Evolutionary conservation across 2,888 invertebrate species (phyloP).

Genomic region (Tricholauxania praeusta): DNA sequence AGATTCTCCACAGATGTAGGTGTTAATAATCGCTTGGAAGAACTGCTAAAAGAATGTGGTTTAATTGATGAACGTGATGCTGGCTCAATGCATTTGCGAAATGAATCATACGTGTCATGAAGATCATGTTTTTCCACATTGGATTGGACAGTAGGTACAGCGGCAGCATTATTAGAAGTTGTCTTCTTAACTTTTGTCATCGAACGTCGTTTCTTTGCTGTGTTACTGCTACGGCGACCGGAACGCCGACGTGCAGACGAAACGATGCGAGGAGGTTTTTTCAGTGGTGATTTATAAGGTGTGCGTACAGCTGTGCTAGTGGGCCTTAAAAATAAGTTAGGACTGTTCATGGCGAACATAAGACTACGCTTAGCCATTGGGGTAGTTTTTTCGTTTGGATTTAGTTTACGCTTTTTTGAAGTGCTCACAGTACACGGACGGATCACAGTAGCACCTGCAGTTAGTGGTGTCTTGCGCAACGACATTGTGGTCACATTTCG

Average conservation of each 20-base stretch:
- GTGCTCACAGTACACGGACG: conserved; percentile 10
- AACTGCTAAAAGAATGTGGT: conserved; percentile 33
- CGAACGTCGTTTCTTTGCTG: conserved; percentile 49
- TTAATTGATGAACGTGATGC: conserved; percentile 53
- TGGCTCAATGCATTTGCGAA: conserved; percentile 54
- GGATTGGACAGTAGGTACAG: neutral
- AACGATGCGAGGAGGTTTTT: conserved; percentile 14
- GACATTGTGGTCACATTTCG: conserved; percentile 45
- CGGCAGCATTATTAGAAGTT: neutral
- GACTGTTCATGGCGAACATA: conserved; percentile 53
- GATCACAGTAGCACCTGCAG: neutral
- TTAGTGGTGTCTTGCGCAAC: conserved; percentile 14
- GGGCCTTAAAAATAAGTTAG: conserved; percentile 50
- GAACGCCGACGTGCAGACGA: conserved; percentile 21
- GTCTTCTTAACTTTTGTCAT: conserved; percentile 32
- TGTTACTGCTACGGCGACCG: conserved; percentile 19
- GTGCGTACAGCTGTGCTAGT: conserved; percentile 27
- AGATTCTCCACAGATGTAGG: conserved; percentile 44
- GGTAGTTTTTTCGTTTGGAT: conserved; percentile 42
- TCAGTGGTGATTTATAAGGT: conserved; percentile 21
- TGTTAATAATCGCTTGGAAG: conserved; percentile 39
- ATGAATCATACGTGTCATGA: conserved; percentile 50
- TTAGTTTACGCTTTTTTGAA: conserved; percentile 56
- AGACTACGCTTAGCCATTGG: conserved; percentile 62
- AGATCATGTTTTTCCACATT: conserved; percentile 22